A percentile compares a stretch with the other conserved stretches of the same genome.
Conservation (phyloP, 2,113 vertebrate species). For the Lasiurus borealis region DNA sequence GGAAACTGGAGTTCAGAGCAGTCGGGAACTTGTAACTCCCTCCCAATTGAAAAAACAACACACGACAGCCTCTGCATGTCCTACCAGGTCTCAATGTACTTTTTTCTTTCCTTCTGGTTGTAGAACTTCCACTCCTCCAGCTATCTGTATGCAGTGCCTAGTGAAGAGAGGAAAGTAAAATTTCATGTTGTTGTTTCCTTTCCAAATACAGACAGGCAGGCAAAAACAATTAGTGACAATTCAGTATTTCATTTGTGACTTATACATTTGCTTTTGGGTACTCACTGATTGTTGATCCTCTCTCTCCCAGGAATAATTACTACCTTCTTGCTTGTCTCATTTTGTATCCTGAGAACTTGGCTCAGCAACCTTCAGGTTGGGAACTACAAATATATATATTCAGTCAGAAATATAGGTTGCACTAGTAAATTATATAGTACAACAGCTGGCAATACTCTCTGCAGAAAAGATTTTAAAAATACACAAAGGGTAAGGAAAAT, state of each 20-base stretch:
- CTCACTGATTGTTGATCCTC: background rate
- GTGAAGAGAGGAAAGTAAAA: background rate
- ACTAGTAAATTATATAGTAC: background rate
- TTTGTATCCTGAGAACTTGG: background rate
- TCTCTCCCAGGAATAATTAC: background rate
- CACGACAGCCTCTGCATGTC: no score
- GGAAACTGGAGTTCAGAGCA: no score
- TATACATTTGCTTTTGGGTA: background rate
- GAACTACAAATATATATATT: background rate
- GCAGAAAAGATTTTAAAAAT: background rate
- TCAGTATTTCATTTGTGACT: background rate
- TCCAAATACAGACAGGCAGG: background rate
- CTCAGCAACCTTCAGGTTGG: background rate
- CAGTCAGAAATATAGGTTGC: background rate
- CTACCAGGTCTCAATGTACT: no score
- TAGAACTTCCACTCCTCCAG: no score
- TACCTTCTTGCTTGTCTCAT: background rate
- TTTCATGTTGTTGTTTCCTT: background rate
- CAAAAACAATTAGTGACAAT: background rate
- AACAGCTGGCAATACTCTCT: background rate
- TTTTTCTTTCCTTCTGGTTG: no score
- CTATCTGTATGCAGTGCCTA: background rate
- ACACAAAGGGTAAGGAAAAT: background rate
- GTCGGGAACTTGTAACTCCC: no score
- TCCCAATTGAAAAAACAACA: no score